Evolutionary conservation across 30 jellyfish, hydroid and myxozoan species (phyloP), one percentile per base, ranked within the genome.

Genomic region (Sanderia malayensis): DNA sequence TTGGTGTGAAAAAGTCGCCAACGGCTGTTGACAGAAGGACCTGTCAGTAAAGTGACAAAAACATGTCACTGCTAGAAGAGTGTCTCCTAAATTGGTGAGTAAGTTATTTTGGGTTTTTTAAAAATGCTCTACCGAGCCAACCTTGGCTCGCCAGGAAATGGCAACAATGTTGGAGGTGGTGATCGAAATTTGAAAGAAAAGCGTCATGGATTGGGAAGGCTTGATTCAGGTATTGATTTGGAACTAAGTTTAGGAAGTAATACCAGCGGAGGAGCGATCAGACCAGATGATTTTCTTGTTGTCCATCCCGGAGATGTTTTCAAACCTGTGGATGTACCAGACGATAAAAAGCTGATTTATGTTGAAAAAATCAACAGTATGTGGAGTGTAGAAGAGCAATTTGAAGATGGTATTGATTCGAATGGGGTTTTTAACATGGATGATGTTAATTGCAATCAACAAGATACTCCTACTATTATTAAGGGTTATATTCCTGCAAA

Each of bases 401-500:
- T n/a, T 10, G 44, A 70, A 31, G 18, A 3, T 46, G 87, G 13
- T 6, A 37, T 6, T 37, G 64, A 49, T 4, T 4, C 64, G 3
- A 24, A 78, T 22, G 81, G 75, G 18, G 89, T 78, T 21, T 78
- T 78, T 55, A 10, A 71, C 30, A 15, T 65, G 52, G 89, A 64
- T 59, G 89, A 64, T 59, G 37, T 65, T 24, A 79, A 78, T 6
- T 8, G 70, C 41, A 27, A 44, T 2, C 44, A 11, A 3, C 61
- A 32, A 11, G 71, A 53, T 21, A n/a, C n/a, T n/a, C n/a, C n/a
- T n/a, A n/a, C n/a, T n/a, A 71, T 52, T 49, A 58, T 71, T 47
- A 65, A 34, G 89, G 89, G 89, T 44, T 78, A 78, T 74, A 55
- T 78, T 44, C 80, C 80, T 21, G 89, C 79, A 13, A 82, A 31